Base-by-base conservation (phyloP, 2,888 invertebrate genomes). In the Archips crataeganus region DNA sequence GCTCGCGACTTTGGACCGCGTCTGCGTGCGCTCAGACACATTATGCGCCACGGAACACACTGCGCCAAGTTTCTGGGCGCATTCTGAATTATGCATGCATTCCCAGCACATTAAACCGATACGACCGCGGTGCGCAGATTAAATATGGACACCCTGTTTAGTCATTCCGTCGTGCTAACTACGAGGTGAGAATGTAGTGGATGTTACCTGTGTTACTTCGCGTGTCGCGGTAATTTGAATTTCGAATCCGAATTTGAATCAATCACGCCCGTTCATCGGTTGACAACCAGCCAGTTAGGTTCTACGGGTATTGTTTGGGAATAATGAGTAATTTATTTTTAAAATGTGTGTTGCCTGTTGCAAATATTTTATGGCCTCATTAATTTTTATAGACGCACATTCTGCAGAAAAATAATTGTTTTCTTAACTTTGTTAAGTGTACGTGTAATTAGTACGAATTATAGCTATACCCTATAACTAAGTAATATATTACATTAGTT, bases 121-220 rank as follows among this genome's bases (percentile, higher is more conserved):
- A 84, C 83, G 81, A 79, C 83, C 85, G 84, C 82, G 80, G 79
- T 79, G 84, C 77, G 80, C 79, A 80, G 84, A 89, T 90, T 89
- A 88, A 89, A 89, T 89, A 90, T 89, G 87, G 85, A 89, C 89
- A 87, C 81, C 83, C 83, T 87, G 85, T 85, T 88, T 87, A 89
- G 86, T 84, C 84, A 89, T 89, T 86, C 88, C 81, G 81, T 82
- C 79, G 83, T 81, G 79, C 84, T 84, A 85, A 87, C 85, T 85
- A 83, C 79, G 79, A 84, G 84, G 84, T 84, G 83, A 81, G 82
- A 84, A 83, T 82, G 77, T 80, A 79, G 75, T 70, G 75, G 75
- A 75, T 64, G 68, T 67, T 75, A 70, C 64, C 70, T 67, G 70
- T 51, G 65, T 51, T 65, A 51, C 65, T 34, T 65, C 65, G 64